Conservation (phyloP, 2,888 invertebrate genomes). For the Phaonia tiefii region DNA sequence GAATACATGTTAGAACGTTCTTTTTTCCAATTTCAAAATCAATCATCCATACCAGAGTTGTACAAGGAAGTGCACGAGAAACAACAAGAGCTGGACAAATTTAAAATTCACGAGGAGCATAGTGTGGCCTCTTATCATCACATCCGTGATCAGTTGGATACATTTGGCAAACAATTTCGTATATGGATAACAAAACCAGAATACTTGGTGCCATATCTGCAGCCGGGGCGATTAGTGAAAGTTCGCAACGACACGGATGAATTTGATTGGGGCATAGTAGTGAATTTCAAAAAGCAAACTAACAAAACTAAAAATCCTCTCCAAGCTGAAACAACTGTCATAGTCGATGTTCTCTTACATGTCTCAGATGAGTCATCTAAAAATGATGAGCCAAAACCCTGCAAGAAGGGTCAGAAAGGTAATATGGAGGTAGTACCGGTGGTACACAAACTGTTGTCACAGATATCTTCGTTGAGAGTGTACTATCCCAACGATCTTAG, state of each 20-base stretch:
- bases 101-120: conserved; percentile 87
- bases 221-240: conserved; percentile 95
- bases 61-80: conserved; percentile 86
- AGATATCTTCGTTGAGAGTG: conserved; percentile 93
- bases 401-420: conserved; percentile 84
- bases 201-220: conserved; percentile 95
- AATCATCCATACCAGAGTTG: conserved; percentile 94
- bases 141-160: conserved; percentile 90
- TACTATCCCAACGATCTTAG: conserved; percentile 95
- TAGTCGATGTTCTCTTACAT: conserved; percentile 92
- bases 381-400: conserved; percentile 85
- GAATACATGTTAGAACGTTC: conserved; percentile 99
- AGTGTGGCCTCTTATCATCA: conserved; percentile 91
- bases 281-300: conserved; percentile 92
- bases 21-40: conserved; percentile 99
- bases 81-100: conserved; percentile 84
- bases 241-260: conserved; percentile 92
- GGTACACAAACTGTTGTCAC: conserved; percentile 89
- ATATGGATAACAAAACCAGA: conserved; percentile 91
- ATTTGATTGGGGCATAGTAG: conserved; percentile 98
- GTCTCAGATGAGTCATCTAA: conserved; percentile 85
- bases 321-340: conserved; percentile 82
- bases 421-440: conserved; percentile 93
- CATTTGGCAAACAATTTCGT: conserved; percentile 88
- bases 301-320: conserved; percentile 81